Percentiles rank a stretch among this genome's conserved stretches.
phyloP scores from a whole-genome alignment of 2,888 invertebrate genomes.

The Atherix ibis region DNA sequence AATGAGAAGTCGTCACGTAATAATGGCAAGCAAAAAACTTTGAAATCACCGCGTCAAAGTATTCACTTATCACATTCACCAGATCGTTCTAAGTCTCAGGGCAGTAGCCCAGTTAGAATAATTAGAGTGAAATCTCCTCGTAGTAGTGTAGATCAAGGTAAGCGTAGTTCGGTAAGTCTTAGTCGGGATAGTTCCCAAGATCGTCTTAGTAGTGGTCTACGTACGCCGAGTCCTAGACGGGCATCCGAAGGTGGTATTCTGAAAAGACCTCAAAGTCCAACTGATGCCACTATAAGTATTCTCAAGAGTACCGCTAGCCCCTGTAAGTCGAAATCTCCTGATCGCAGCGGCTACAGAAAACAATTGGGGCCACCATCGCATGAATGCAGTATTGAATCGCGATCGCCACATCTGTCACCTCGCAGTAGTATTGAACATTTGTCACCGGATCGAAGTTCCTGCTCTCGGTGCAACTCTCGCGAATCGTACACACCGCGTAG shows the following conservation, averaged over 20 bases:
- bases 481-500: conserved; percentile 22
- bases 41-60: conserved; percentile 37
- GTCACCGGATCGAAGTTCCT: conserved; percentile 25
- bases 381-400: conserved; percentile 25
- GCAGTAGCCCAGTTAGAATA: conserved; percentile 30
- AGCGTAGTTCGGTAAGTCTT: conserved; percentile 25
- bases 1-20: conserved; percentile 11
- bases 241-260: conserved; percentile 29
- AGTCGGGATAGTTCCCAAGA: conserved; percentile 29
- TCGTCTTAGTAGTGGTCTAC: conserved; percentile 22
- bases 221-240: conserved; percentile 29
- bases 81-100: conserved; percentile 30
- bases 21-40: conserved; percentile 16
- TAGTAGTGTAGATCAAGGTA: conserved; percentile 37
- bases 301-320: conserved; percentile 27
- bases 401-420: conserved; percentile 29
- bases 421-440: conserved; percentile 28
- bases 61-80: conserved; percentile 40
- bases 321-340: conserved; percentile 28
- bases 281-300: conserved; percentile 15
- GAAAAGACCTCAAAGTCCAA: conserved; percentile 24
- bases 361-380: conserved; percentile 20
- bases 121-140: conserved; percentile 37
- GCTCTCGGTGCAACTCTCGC: conserved; percentile 18
- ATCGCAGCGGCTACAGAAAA: conserved; percentile 29